These are phyloP conservation scores for Sialis lutaria DNA, from an alignment of 2,888 invertebrate species.

Conservation along the genomic window DNA sequence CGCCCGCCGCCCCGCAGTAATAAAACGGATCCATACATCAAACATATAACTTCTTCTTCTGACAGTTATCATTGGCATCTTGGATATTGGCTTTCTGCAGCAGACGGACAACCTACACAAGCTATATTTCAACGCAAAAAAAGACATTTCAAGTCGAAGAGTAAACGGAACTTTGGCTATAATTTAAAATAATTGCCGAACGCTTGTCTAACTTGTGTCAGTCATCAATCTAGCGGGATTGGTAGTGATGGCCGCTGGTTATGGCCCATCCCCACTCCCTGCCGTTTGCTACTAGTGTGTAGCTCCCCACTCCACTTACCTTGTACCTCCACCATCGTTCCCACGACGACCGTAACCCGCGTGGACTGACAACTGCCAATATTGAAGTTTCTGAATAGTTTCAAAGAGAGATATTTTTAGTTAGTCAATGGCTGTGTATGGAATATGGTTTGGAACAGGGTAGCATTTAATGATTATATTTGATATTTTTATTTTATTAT, in stretches of 20 bases:
- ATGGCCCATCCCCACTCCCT: not conserved
- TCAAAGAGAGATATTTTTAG: not conserved
- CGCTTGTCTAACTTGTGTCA: constrained; percentile 7
- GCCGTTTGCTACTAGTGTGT: not conserved
- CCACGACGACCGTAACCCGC: not conserved
- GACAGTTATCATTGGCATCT: constrained; percentile 4
- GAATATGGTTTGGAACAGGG: not conserved
- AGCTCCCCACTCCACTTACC: not conserved
- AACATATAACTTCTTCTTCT: constrained; percentile 1
- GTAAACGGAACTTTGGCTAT: constrained; percentile 6
- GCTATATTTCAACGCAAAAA: constrained; percentile 2
- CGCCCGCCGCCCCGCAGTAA: not conserved
- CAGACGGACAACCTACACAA: not conserved
- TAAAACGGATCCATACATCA: constrained; percentile 1
- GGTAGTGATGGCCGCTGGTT: not conserved
- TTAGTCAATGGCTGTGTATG: constrained; percentile 1
- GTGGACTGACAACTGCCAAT: constrained; percentile 4
- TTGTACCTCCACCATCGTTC: not conserved
- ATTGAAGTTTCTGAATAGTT: constrained; percentile 4
- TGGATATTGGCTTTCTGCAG: constrained; percentile 2
- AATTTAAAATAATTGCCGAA: constrained; percentile 8
- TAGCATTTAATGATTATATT: not conserved
- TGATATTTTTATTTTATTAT: not conserved
- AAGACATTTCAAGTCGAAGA: constrained; percentile 6
- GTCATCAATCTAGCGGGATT: constrained; percentile 5